Conservation (phyloP, 2,797 vertebrate genomes). For the Mormyrus proboscirostris region DNA sequence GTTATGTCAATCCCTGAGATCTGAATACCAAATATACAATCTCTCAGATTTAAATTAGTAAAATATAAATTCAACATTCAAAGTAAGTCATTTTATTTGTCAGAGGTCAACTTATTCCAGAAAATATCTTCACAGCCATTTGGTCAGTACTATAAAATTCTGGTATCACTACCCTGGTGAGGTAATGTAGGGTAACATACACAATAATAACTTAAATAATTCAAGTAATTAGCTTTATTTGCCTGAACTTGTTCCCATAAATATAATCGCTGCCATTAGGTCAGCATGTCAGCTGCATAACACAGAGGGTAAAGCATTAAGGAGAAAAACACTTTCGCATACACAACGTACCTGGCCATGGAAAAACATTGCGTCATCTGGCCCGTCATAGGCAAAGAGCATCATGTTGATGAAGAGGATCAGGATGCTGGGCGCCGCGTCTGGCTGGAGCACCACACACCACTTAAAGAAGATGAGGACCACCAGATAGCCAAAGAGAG, state of each 20-base stretch:
- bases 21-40: not conserved
- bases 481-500: conserved; percentile 44
- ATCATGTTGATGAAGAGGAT: conserved; percentile 49
- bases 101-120: not conserved
- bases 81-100: not conserved
- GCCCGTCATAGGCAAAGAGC: conserved; percentile 36
- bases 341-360: conserved; percentile 34
- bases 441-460: conserved; percentile 30
- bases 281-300: not conserved
- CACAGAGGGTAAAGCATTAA: not conserved
- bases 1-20: not conserved
- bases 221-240: not conserved
- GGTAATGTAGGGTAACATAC: not conserved
- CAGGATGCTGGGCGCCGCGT: conserved; percentile 43
- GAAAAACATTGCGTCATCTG: conserved; percentile 27
- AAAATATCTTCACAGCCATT: not conserved
- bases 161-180: not conserved
- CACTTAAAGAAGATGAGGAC: conserved; percentile 47
- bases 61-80: not conserved
- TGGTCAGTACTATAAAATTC: not conserved
- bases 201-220: not conserved
- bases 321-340: not conserved
- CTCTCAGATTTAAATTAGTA: not conserved
- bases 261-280: not conserved
- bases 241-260: not conserved